These are phyloP conservation scores for Oostethus manadensis DNA, from an alignment of 2,113 vertebrate species.

Conservation along the genomic window DNA sequence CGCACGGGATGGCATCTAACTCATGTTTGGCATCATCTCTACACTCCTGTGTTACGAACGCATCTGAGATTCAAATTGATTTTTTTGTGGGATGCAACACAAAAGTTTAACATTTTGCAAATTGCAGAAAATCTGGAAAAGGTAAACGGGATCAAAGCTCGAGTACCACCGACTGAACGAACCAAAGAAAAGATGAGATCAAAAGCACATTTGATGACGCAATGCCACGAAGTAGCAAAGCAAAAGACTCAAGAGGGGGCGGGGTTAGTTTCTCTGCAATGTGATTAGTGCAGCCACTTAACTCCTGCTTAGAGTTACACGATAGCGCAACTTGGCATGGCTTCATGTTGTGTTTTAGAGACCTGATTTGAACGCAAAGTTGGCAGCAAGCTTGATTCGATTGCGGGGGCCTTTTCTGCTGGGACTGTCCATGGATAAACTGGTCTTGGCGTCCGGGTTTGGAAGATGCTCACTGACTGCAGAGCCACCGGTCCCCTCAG, in stretches of 20 bases:
- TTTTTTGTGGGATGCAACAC: slow-evolving; percentile 12
- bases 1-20: slow-evolving; percentile 57
- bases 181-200: slow-evolving; percentile 6
- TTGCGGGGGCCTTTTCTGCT: slow-evolving; percentile 81
- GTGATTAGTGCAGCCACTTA: slow-evolving; percentile 29
- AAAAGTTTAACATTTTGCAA: slow-evolving; percentile 14
- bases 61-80: slow-evolving; percentile 7
- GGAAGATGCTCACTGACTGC: slow-evolving; percentile 8
- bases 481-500: slow-evolving; percentile 3
- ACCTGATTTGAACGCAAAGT: slow-evolving; percentile 85
- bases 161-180: slow-evolving; percentile 7
- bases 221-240: neutral
- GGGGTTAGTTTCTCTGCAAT: slow-evolving; percentile 1
- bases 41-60: slow-evolving; percentile 1
- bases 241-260: slow-evolving; percentile 6
- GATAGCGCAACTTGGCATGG: slow-evolving; percentile 9
- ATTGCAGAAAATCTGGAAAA: slow-evolving; percentile 57
- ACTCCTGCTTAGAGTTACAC: slow-evolving; percentile 53
- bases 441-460: slow-evolving; percentile 18
- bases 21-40: slow-evolving; percentile 6
- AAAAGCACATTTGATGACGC: neutral
- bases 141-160: slow-evolving; percentile 30
- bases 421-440: slow-evolving; percentile 74
- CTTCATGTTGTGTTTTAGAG: slow-evolving; percentile 56
- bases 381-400: slow-evolving; percentile 89